phyloP scores from a whole-genome alignment of 2,888 invertebrate species.

The Micropterix aruncella region DNA sequence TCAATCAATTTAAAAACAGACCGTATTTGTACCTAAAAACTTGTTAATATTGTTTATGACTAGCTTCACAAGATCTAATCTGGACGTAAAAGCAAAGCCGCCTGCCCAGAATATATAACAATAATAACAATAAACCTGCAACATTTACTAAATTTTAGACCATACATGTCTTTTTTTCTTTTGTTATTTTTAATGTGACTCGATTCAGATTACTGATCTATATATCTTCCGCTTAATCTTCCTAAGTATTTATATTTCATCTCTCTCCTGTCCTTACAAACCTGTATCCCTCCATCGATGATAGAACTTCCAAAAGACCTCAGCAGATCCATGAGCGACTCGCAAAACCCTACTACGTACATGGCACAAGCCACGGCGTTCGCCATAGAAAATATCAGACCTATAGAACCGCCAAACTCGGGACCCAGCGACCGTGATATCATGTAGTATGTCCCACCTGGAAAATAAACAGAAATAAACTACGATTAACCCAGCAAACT shows the following conservation, averaged over 20 bases:
- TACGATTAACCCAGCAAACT: no score
- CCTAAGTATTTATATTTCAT: background rate
- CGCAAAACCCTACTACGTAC: constrained; percentile 98
- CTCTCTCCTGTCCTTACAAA: no score
- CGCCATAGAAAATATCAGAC: constrained; percentile 89
- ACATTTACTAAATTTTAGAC: no score
- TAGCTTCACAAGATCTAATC: no score
- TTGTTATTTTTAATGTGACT: background rate
- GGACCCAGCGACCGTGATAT: constrained; percentile 94
- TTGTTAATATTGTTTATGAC: no score
- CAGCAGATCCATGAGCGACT: constrained; percentile 67
- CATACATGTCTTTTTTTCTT: no score
- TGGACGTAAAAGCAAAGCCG: no score
- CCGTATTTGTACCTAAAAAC: no score
- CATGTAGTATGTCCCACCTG: constrained; percentile 97
- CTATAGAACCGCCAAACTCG: constrained; percentile 93
- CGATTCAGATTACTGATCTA: background rate
- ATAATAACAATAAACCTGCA: no score
- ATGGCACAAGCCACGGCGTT: constrained; percentile 95
- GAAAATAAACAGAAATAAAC: constrained; percentile 12
- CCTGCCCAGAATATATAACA: no score
- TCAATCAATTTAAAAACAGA: no score
- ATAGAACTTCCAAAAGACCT: constrained; percentile 38
- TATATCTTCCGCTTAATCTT: background rate
- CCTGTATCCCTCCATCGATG: constrained; percentile 46